Base-by-base conservation (phyloP, 2,888 invertebrate genomes). In the Criorhina ranunculi region DNA sequence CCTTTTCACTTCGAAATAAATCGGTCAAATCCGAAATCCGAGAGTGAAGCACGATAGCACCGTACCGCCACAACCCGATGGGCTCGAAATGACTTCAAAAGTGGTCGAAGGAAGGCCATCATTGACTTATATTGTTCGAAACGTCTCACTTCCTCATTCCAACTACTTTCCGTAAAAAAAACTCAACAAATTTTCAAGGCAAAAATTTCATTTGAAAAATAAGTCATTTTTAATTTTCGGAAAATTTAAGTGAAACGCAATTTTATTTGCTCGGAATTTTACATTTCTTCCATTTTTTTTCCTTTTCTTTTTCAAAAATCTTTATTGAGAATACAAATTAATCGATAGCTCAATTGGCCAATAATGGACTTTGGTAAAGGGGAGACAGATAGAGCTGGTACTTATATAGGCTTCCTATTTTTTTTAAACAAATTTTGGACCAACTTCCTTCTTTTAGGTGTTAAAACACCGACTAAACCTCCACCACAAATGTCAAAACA, bases 141-240 rank as follows among this genome's bases (percentile, higher is more conserved):
- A n/a, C n/a, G n/a, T n/a, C n/a, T n/a, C n/a, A n/a, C n/a, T n/a
- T n/a, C n/a, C n/a, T n/a, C n/a, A n/a, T n/a, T n/a, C n/a, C n/a
- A n/a, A n/a, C n/a, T n/a, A n/a, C n/a, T n/a, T n/a, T n/a, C n/a
- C n/a, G n/a, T n/a, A n/a, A n/a, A n/a, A n/a, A n/a, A n/a, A n/a
- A n/a, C n/a, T n/a, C n/a, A n/a, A n/a, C n/a, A 24, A 24, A 4
- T 24, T 24, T 24, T 24, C 24, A 24, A 24, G 24, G 2, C 24
- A 1, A 24, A 24, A 24, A 24, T 4, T 24, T 24, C 24, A 24
- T 49, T 78, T 55, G 70, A 57, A 24, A 55, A 40, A 62, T 55
- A 70, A 46, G 70, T 78, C 78, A 78, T 12, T 62, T 55, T 64
- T 51, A 15, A 1, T 46, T 70, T 70, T 62, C 7, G 62, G 24